Base-by-base conservation (phyloP, 2,888 invertebrate species). In the Coenonympha glycerion region DNA sequence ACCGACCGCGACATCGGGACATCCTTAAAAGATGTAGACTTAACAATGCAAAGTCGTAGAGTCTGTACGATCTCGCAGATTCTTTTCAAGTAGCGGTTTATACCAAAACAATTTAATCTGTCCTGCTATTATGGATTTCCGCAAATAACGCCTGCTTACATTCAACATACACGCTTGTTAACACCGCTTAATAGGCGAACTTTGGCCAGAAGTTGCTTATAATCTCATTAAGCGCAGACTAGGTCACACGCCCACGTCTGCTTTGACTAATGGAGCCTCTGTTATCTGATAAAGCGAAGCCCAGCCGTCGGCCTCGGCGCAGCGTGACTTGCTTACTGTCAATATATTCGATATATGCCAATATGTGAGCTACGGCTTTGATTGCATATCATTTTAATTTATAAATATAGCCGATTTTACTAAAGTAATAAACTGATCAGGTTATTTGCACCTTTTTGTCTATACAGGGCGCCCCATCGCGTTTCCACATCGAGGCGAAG, bases 201-300 rank as follows among this genome's bases (percentile, higher is more conserved):
- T 48, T 52, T 31, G 33, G 51, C 19, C 15, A 47, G 24, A 36
- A 42, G 15, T 39, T 44, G 37, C 33, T 47, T 26, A 46, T 41
- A 53, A 56, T 53, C 34, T 49, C 39, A 46, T 55, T 58, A 49
- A 47, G 40, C 30, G 36, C 30, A 52, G 41, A 53, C 33, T 57
- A 52, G 59, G 60, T 56, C 61, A 53, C 50, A 56, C 55, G 30
- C 61, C 61, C 62, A 61, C 63, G 61, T 56, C 55, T 39, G 11
- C 48, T 57, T 56, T 58, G 59, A 61, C 62, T 60, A 61, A 61
- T 63, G 55, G 50, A 39, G 18, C 9, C 26, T 33, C 24, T 19
- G 39, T 37, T 53, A 56, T 53, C 58, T 31, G 49, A 52, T 55
- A 36, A 13, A 36, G 21, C 31, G 44, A 8, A n/a, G 15, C 3